phyloP scores from a whole-genome alignment of 2,113 vertebrate species.

The Bothrops jararaca region DNA sequence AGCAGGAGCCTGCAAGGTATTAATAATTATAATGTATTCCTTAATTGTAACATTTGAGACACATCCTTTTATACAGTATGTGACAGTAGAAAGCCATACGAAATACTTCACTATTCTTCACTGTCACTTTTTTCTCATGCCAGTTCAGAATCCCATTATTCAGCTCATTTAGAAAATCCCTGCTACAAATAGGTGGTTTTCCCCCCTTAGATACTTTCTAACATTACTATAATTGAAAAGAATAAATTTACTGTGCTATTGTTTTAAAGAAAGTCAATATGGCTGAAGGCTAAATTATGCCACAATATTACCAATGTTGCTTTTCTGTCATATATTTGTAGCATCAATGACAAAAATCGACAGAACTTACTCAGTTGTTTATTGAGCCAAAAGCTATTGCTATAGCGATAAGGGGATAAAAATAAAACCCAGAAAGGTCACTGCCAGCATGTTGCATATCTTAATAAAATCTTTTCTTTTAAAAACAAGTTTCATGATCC shows the following conservation, averaged over 20 bases:
- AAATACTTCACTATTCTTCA: not conserved
- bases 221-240: not conserved
- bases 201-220: not conserved
- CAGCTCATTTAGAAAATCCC: not conserved
- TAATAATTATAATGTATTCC: not conserved
- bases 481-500: slow-evolving; percentile 26
- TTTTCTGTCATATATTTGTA: slow-evolving; percentile 1
- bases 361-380: not conserved
- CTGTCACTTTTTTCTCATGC: not conserved
- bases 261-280: not conserved
- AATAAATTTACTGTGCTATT: not conserved
- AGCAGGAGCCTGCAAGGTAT: not conserved
- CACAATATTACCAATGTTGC: not conserved
- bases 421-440: not conserved
- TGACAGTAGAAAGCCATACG: slow-evolving; percentile 16
- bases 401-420: slow-evolving; percentile 18
- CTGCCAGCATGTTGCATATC: not conserved
- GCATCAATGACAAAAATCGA: slow-evolving; percentile 16
- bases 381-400: not conserved
- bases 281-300: slow-evolving; percentile 9
- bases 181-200: not conserved
- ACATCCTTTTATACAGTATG: slow-evolving; percentile 24
- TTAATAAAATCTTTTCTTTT: slow-evolving; percentile 20
- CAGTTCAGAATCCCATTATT: slow-evolving; percentile 11
- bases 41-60: slow-evolving; percentile 5